Conservation (phyloP, 2,888 invertebrate genomes). For the Drosophila robusta region DNA sequence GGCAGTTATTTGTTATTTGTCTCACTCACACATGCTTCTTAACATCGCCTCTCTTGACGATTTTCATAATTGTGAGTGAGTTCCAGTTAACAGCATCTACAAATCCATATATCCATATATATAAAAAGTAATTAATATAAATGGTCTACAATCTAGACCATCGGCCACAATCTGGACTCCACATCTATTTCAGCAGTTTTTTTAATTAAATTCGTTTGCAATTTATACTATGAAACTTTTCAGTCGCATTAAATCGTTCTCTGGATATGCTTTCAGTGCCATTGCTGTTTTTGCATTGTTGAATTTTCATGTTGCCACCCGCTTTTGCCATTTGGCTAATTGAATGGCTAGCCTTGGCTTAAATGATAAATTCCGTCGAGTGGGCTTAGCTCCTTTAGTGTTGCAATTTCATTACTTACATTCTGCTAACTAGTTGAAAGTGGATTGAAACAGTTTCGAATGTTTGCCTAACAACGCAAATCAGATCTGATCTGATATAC, state of each 20-base stretch:
- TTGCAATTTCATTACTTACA: slow-evolving; percentile 6
- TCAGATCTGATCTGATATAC: too few species aligned
- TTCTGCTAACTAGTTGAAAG: not conserved
- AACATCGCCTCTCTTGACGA: not conserved
- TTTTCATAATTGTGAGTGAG: not conserved
- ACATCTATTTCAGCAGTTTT: not conserved
- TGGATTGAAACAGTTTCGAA: not conserved
- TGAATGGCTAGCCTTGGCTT: slow-evolving; percentile 33
- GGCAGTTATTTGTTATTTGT: too few species aligned
- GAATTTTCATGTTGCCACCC: slow-evolving; percentile 8
- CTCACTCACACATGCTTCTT: not conserved
- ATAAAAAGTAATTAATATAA: too few species aligned
- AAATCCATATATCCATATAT: not conserved
- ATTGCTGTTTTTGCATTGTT: slow-evolving; percentile 12
- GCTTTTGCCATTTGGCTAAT: slow-evolving; percentile 40
- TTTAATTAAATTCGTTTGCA: slow-evolving; percentile 17
- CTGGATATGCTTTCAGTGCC: slow-evolving; percentile 20
- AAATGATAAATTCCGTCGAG: slow-evolving; percentile 11
- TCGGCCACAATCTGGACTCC: not conserved
- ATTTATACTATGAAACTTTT: slow-evolving; percentile 26
- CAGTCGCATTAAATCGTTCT: slow-evolving; percentile 19
- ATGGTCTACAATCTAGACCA: too few species aligned
- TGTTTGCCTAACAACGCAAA: not conserved
- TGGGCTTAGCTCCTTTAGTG: not conserved
- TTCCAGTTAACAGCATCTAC: too few species aligned